Evolutionary conservation across 2,113 vertebrate species (phyloP), one percentile per base, ranked within the genome.

Genomic region (Leucoraja erinaceus): DNA sequence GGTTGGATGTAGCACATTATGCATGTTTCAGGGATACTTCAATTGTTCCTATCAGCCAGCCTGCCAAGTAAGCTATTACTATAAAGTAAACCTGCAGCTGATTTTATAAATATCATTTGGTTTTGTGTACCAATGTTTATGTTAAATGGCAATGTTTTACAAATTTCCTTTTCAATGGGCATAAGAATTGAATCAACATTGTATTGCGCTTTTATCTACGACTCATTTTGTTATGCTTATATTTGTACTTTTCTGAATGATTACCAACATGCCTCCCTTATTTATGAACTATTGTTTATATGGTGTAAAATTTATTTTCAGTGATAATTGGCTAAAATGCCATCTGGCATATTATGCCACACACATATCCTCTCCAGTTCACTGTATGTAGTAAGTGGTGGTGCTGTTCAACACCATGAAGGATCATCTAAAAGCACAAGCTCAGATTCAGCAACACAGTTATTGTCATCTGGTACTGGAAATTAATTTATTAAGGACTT

Each of bases 51-150:
- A 25, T 72, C 38, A 28, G 47, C 18, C 22, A 72, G 33, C 90
- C 66, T 91, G 90, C 90, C 90, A 91, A 91, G 38, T 91, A 91
- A 91, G 90, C 90, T 33, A 91, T 91, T 91, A 91, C 66, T 5
- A 91, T 72, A 72, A 74, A 22, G 68, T 91, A 91, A 91, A 91
- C 90, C 22, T 91, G 47, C 38, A 91, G 66, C 66, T 91, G 90
- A 74, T 72, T 91, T 91, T 91, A 47, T 91, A 72, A 91, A 91
- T 91, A 68, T 54, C 7, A 91, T 91, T 91, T 91, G 20, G 31
- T 91, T 91, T 68, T 91, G 90, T 12, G 72, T 74, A 25, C 38
- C 63, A 72, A 72, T 91, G 90, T 91, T 91, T 91, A 91, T 91
- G 54, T 91, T 91, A 74, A 91, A 91, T 47, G 68, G 66, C 33